Evolutionary conservation across 2,113 vertebrate genomes (phyloP).

Genomic region (Daboia siamensis): DNA sequence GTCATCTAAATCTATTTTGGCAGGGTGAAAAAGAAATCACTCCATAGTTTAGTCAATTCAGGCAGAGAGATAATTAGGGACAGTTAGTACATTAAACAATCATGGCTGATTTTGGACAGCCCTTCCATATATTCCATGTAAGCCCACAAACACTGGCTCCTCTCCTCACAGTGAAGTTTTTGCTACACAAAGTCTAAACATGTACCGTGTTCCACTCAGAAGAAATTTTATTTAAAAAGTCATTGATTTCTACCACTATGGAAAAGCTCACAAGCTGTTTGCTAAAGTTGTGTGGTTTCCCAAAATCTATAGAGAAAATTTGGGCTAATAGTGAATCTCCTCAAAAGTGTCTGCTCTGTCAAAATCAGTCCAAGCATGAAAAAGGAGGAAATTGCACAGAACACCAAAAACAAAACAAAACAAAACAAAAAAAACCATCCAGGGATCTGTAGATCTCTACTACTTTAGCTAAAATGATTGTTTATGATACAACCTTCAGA

Average conservation of each 20-base stretch:
- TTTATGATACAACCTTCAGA: not conserved
- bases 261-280: not conserved
- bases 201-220: not conserved
- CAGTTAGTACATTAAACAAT: not conserved
- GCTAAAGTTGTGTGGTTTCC: not conserved
- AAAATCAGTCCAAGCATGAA: not conserved
- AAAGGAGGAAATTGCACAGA: not conserved
- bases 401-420: too few species aligned
- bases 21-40: not conserved
- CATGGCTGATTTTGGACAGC: not conserved
- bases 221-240: not conserved
- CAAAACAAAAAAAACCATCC: not conserved
- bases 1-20: not conserved
- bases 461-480: not conserved
- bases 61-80: not conserved
- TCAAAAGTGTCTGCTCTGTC: not conserved
- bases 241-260: not conserved
- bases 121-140: not conserved
- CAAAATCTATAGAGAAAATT: not conserved
- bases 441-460: not conserved
- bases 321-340: not conserved
- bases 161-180: not conserved
- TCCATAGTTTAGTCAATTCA: not conserved
- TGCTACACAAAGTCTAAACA: not conserved
- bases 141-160: not conserved